Evolutionary conservation across 2,797 vertebrate species (phyloP).

Genomic region (Melopsittacus undulatus): DNA sequence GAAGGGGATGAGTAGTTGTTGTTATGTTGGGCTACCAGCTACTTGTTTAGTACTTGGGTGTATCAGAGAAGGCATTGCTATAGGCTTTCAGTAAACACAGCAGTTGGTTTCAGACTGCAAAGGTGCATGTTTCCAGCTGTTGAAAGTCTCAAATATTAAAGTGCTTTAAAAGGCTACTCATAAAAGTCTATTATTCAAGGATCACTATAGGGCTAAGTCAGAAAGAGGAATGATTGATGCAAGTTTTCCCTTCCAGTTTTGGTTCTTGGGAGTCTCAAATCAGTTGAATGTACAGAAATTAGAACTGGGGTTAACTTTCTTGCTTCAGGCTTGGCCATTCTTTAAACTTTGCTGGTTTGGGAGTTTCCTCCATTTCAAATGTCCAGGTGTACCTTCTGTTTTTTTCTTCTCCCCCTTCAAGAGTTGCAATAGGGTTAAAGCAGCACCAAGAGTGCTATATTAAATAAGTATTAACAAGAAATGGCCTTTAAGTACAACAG

Average conservation of each 20-base stretch:
- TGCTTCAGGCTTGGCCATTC: background rate
- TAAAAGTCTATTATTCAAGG: background rate
- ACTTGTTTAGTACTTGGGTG: background rate
- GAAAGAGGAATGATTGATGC: background rate
- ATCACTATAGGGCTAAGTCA: background rate
- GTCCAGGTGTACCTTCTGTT: fast-evolving
- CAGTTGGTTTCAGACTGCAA: background rate
- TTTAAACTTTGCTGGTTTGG: background rate
- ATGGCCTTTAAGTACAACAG: background rate
- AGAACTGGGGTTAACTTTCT: background rate
- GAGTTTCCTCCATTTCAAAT: background rate
- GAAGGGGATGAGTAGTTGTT: background rate
- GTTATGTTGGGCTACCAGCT: background rate
- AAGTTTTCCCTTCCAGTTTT: background rate
- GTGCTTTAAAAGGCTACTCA: background rate
- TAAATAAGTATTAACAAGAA: background rate
- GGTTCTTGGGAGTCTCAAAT: background rate
- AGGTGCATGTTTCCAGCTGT: background rate
- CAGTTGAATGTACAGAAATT: background rate
- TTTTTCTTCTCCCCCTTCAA: fast-evolving
- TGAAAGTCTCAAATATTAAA: background rate
- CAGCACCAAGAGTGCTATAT: fast-evolving
- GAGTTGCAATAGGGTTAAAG: background rate
- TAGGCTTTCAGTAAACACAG: background rate
- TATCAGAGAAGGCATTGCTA: background rate